Evolutionary conservation across 2,888 invertebrate species (phyloP), one percentile per base, ranked within the genome.

Genomic region (Crepidodera aurea): DNA sequence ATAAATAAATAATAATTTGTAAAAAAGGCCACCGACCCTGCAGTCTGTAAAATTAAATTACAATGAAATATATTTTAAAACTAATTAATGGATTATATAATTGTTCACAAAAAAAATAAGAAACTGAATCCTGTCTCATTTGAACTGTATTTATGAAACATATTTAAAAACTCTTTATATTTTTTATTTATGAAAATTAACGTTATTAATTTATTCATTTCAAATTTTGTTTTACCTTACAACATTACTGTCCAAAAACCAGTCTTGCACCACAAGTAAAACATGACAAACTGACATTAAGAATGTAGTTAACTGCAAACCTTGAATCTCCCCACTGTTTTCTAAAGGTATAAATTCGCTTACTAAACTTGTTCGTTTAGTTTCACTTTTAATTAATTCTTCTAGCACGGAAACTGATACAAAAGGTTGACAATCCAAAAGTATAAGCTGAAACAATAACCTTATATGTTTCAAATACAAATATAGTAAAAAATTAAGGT

Each of bases 201-300:
- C n/a, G n/a, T n/a, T n/a, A n/a, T n/a, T n/a, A 27, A 51, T n/a
- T 50, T 22, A 6, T n/a, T n/a, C n/a, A 22, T 22, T 22, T 22
- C 6, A 22, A 56, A 34, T 2, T 19, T 19, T 48, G 15, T 16
- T 16, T 67, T 79, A 88, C 87, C 93, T 90, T 65, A 91, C 78
- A 73, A 91, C 84, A 79, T 93, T 94, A 60, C 93, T 88, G 81
- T 94, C 94, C 1, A 91, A 85, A 76, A 92, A 92, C 88, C 93
- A 95, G 78, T 97, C 96, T 75, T 96, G 91, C 0, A 93, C 91
- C 29, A 96, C 87, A 59, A 98, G 84, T 5, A 98, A 84, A 1
- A 96, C 88, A 79, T 98, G 96, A 73, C 96, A 96, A 32, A 96
- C 90, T 1, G 93, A 91, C 83, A 96, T 87, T 53, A 97, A 79